Evolutionary conservation across 1,140 invertebrate species (phyloP).

Genomic region (Papilio glaucus): DNA sequence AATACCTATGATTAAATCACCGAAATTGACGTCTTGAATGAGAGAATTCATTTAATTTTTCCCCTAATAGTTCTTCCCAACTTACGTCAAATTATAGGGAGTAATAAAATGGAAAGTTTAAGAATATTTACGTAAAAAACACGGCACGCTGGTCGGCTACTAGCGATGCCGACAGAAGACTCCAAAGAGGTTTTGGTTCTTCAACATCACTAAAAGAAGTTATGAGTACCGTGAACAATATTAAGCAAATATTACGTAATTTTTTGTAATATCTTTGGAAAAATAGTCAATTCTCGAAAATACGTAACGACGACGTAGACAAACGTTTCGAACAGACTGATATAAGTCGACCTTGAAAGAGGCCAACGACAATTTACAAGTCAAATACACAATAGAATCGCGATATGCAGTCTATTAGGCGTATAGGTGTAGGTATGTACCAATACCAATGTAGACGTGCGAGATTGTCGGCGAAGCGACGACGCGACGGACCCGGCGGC

Average conservation of each 20-base stretch:
- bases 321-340: constrained; percentile 15
- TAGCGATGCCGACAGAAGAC: too few relatives aligned
- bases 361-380: constrained; percentile 30
- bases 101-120: too few relatives aligned
- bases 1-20: too few relatives aligned
- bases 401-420: constrained; percentile 25
- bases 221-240: background rate
- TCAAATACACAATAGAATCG: constrained; percentile 27
- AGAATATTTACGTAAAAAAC: too few relatives aligned
- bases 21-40: too few relatives aligned
- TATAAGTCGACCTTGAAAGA: constrained; percentile 29
- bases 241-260: background rate
- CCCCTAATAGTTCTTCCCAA: too few relatives aligned
- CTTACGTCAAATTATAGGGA: too few relatives aligned
- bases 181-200: too few relatives aligned
- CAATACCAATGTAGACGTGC: constrained; percentile 8
- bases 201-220: too few relatives aligned
- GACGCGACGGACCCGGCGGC: background rate
- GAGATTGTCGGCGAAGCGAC: constrained; percentile 8
- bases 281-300: constrained; percentile 12
- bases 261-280: background rate
- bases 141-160: too few relatives aligned
- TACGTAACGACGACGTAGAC: background rate
- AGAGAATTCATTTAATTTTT: too few relatives aligned
- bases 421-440: too few relatives aligned